A percentile compares a stretch with the other conserved stretches of the same genome.
These are phyloP conservation scores for Chiroxiphia lanceolata DNA, from an alignment of 2,797 vertebrate genomes.

Conservation along the genomic window DNA sequence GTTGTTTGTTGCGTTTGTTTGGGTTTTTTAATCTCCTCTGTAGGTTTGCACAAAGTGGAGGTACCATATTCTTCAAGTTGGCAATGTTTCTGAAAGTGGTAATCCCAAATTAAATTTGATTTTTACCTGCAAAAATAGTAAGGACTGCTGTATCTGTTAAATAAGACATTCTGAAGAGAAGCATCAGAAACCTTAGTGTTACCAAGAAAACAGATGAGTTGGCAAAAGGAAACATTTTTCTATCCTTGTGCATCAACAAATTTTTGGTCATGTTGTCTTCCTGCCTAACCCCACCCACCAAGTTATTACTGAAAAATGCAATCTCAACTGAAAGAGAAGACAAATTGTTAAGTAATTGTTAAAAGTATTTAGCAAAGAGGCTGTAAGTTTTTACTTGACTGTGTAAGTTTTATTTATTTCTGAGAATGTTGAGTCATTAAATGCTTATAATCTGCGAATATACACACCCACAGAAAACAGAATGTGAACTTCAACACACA, in stretches of 20 bases:
- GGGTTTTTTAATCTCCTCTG: background rate
- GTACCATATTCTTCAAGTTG: background rate
- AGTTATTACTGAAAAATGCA: slow-evolving; percentile 24
- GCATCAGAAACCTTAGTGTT: background rate
- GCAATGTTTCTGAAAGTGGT: background rate
- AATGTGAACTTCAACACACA: background rate
- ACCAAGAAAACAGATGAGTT: slow-evolving; percentile 29
- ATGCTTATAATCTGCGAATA: background rate
- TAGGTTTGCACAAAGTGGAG: background rate
- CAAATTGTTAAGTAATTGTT: background rate
- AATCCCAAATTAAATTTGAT: background rate
- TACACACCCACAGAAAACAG: background rate
- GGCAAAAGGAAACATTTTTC: slow-evolving; percentile 19
- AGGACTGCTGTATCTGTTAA: background rate
- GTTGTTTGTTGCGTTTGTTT: background rate
- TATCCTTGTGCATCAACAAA: background rate
- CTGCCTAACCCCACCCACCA: slow-evolving; percentile 21
- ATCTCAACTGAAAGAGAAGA: background rate
- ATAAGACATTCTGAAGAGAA: background rate
- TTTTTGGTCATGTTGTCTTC: background rate
- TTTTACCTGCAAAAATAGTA: background rate
- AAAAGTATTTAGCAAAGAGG: background rate
- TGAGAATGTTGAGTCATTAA: background rate
- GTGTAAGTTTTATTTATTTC: background rate
- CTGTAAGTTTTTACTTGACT: background rate